A percentile compares a stretch with the other conserved stretches of the same genome.
phyloP scores from a whole-genome alignment of 2,113 vertebrate species.

The Nesoenas mayeri region DNA sequence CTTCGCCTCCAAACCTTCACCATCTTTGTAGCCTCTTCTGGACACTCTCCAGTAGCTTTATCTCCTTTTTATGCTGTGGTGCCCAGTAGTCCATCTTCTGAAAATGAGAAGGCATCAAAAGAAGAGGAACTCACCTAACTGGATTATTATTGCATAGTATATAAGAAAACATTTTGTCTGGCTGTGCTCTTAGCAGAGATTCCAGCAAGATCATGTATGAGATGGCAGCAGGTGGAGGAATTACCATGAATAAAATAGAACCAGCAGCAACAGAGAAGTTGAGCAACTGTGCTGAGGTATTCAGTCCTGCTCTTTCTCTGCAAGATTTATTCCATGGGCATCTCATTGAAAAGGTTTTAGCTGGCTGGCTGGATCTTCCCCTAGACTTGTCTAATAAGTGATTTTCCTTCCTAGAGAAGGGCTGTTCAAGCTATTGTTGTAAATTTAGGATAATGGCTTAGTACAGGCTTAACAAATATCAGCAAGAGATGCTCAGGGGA shows the following conservation, averaged over 20 bases:
- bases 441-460: neutral
- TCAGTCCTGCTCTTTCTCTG: neutral
- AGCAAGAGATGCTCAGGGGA: neutral
- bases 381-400: neutral
- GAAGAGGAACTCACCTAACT: neutral
- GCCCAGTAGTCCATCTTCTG: too few species aligned
- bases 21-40: too few species aligned
- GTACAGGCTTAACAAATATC: neutral
- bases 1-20: too few species aligned
- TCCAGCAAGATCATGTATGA: neutral
- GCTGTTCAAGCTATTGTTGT: neutral
- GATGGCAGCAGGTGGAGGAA: slow-evolving; percentile 3
- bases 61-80: too few species aligned
- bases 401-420: neutral
- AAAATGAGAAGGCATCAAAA: neutral
- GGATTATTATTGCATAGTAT: neutral
- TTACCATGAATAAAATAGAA: slow-evolving; percentile 32
- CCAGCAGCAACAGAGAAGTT: neutral
- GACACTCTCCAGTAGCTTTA: too few species aligned
- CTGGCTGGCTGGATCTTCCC: neutral
- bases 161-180: neutral
- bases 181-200: neutral
- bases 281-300: neutral
- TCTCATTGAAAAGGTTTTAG: neutral
- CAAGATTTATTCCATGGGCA: neutral